Conservation (phyloP, 2,797 vertebrate species). For the Chromis chromis region DNA sequence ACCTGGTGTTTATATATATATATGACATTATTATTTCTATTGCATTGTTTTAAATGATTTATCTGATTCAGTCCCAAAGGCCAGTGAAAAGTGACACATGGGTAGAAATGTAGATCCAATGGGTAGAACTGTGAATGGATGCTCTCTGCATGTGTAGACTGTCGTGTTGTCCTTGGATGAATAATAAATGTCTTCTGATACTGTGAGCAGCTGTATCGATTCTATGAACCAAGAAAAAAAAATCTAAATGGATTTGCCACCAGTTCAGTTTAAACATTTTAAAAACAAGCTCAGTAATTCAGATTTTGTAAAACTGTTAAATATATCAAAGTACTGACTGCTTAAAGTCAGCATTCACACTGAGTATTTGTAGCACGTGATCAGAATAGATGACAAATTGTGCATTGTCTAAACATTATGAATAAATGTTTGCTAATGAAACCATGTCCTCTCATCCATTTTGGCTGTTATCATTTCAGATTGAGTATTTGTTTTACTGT, state of each 20-base stretch:
- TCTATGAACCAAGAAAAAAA: slow-evolving; percentile 60
- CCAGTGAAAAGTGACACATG: slow-evolving; percentile 41
- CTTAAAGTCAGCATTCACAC: slow-evolving; percentile 19
- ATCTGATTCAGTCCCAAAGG: slow-evolving; percentile 40
- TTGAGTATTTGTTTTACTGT: too few relatives aligned
- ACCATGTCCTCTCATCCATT: slow-evolving; percentile 43
- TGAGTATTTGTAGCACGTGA: slow-evolving; percentile 46
- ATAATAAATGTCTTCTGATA: slow-evolving; percentile 61
- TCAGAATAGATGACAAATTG: slow-evolving; percentile 62
- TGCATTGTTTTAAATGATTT: slow-evolving; percentile 29
- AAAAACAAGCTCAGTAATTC: slow-evolving; percentile 9
- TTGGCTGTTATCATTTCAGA: too few relatives aligned
- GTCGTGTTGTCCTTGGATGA: slow-evolving; percentile 66
- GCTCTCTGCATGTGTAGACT: slow-evolving; percentile 73
- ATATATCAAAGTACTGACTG: slow-evolving; percentile 17
- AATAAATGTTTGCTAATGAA: slow-evolving; percentile 84
- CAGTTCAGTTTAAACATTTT: slow-evolving; percentile 7
- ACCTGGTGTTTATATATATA: slow-evolving; percentile 10
- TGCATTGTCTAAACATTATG: slow-evolving; percentile 73
- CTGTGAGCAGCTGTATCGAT: slow-evolving; percentile 66
- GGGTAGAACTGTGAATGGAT: slow-evolving; percentile 65
- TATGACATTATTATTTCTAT: slow-evolving; percentile 15
- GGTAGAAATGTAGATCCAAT: slow-evolving; percentile 49
- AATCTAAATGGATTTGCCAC: background rate
- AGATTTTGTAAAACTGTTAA: slow-evolving; percentile 27